Evolutionary conservation across 2,888 invertebrate genomes (phyloP).

Genomic region (Philhelius pedissequus): DNA sequence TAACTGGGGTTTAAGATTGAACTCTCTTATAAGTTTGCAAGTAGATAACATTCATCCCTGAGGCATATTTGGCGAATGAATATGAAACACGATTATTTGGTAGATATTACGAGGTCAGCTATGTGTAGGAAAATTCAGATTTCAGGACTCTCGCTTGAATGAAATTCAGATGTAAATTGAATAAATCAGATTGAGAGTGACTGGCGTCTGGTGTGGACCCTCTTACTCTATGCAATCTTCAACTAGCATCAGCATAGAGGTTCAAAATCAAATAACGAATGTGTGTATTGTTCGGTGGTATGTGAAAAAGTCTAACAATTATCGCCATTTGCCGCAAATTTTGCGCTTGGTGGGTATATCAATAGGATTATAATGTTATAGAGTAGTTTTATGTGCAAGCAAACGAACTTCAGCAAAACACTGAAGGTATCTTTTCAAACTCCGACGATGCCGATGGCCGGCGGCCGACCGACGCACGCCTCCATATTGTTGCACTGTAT

Average conservation of each 20-base stretch:
- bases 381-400: neutral
- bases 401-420: neutral
- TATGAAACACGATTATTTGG: no score
- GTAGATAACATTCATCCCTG: no score
- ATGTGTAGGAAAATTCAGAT: no score
- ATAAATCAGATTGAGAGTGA: neutral
- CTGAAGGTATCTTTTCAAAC: neutral
- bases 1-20: no score
- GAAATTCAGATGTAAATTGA: no score
- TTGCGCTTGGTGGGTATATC: slow-evolving; percentile 31
- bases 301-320: slow-evolving; percentile 49
- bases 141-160: no score
- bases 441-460: neutral
- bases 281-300: neutral
- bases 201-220: neutral
- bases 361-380: slow-evolving; percentile 46
- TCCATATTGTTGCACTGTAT: no score
- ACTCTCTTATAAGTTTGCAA: no score
- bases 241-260: neutral
- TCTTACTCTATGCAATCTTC: neutral
- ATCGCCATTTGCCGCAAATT: slow-evolving; percentile 53
- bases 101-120: no score
- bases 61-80: no score
- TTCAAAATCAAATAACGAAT: neutral
- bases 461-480: no score